Evolutionary conservation across 2,797 vertebrate species (phyloP).

Genomic region (Champsocephalus gunnari): DNA sequence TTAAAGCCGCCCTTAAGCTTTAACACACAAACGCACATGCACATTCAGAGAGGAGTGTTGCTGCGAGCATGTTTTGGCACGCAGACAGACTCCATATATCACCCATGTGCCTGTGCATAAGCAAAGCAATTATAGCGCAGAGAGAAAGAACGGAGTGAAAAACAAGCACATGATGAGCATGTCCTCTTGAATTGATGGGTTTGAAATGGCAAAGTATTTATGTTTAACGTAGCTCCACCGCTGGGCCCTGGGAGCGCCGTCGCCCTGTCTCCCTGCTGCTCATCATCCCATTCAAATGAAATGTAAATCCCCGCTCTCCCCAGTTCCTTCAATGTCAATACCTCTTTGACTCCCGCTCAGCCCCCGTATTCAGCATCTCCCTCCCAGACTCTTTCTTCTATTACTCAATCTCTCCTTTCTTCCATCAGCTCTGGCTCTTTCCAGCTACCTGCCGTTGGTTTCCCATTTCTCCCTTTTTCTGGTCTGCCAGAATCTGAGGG

Average conservation of each 20-base stretch:
- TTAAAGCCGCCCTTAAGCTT: conserved; percentile 73
- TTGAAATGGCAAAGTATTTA: conserved; percentile 63
- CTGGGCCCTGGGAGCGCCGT: conserved; percentile 24
- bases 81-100: conserved; percentile 44
- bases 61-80: conserved; percentile 35
- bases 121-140: conserved; percentile 72
- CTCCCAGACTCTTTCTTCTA: conserved; percentile 13
- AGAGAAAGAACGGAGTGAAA: conserved; percentile 39
- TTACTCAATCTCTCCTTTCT: conserved; percentile 13
- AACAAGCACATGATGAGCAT: conserved; percentile 55
- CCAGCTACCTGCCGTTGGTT: conserved; percentile 31
- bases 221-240: conserved; percentile 35
- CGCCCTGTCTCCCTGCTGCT: conserved; percentile 29
- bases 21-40: conserved; percentile 37
- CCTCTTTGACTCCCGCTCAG: conserved; percentile 52
- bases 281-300: conserved; percentile 71
- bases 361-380: conserved; percentile 29
- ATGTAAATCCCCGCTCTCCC: conserved; percentile 67
- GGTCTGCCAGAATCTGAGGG: neutral
- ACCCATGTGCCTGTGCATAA: conserved; percentile 59
- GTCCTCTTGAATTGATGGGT: conserved; percentile 52
- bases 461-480: conserved; percentile 3
- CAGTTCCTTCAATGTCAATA: conserved; percentile 54
- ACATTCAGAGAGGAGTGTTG: conserved; percentile 15
- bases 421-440: conserved; percentile 28